Conservation (phyloP, 2,797 vertebrate species). For the Euthynnus affinis region DNA sequence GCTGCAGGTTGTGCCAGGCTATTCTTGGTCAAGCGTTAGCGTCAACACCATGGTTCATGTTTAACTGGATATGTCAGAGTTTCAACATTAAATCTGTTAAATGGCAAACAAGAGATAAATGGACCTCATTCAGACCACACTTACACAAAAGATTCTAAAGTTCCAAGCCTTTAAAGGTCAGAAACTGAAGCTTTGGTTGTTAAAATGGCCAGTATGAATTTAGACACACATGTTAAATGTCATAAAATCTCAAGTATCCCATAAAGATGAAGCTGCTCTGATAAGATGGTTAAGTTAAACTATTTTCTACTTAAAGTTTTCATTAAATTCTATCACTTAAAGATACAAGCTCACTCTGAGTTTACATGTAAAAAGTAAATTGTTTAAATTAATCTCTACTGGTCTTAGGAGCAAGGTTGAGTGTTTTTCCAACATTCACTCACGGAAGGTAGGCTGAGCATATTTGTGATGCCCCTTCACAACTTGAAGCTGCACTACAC, state of each 20-base stretch:
- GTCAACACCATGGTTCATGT: constrained; percentile 52
- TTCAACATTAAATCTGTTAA: constrained; percentile 45
- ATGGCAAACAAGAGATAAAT: constrained; percentile 52
- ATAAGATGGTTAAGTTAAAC: constrained; percentile 53
- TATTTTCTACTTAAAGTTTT: constrained; percentile 44
- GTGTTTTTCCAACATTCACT: constrained; percentile 52
- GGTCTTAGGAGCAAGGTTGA: constrained; percentile 23
- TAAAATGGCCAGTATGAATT: constrained; percentile 45
- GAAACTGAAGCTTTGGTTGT: constrained; percentile 44
- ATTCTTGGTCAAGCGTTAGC: constrained; percentile 31
- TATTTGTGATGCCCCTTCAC: neutral
- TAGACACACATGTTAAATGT: constrained; percentile 55
- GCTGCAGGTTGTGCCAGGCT: constrained; percentile 37
- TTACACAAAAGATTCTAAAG: constrained; percentile 22
- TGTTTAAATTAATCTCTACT: constrained; percentile 47
- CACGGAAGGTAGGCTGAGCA: neutral
- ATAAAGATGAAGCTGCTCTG: constrained; percentile 49
- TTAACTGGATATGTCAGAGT: constrained; percentile 57
- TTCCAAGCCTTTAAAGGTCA: constrained; percentile 75
- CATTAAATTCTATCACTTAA: constrained; percentile 46
- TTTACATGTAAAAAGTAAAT: constrained; percentile 60
- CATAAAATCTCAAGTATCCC: constrained; percentile 65
- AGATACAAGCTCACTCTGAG: constrained; percentile 20
- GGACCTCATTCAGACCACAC: constrained; percentile 20
- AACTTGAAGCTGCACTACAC: neutral